Evolutionary conservation across 2,888 invertebrate genomes (phyloP).

Genomic region (Entomobrya multifasciata): DNA sequence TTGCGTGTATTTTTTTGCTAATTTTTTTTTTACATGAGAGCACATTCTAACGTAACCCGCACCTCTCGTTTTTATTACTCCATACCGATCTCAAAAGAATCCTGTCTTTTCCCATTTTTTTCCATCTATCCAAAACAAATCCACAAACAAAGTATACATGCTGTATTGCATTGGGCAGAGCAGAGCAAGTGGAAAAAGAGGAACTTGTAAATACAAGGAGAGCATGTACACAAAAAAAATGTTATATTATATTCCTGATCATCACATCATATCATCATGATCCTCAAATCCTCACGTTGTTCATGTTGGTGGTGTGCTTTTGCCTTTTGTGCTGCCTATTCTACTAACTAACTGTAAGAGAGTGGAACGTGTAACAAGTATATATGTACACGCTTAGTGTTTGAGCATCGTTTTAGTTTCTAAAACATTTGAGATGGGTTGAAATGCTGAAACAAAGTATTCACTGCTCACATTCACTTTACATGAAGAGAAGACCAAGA

Average conservation of each 20-base stretch:
- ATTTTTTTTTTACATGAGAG: background rate
- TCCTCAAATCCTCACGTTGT: background rate
- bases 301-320: background rate
- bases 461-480: background rate
- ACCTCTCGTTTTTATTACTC: background rate
- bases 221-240: background rate
- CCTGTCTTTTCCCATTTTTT: too few species aligned
- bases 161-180: too few species aligned
- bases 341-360: background rate
- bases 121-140: too few species aligned
- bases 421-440: background rate
- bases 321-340: background rate
- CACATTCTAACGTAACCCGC: background rate
- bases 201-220: background rate
- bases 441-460: slow-evolving; percentile 24
- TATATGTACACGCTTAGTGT: background rate
- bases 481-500: slow-evolving; percentile 1
- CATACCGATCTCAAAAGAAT: too few species aligned
- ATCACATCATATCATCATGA: background rate
- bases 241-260: background rate
- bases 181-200: background rate
- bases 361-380: slow-evolving; percentile 44
- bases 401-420: too few species aligned
- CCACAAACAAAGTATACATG: too few species aligned
- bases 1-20: background rate